These are phyloP conservation scores for Pterophyllum scalare DNA, from an alignment of 2,113 vertebrate genomes.

Conservation along the genomic window DNA sequence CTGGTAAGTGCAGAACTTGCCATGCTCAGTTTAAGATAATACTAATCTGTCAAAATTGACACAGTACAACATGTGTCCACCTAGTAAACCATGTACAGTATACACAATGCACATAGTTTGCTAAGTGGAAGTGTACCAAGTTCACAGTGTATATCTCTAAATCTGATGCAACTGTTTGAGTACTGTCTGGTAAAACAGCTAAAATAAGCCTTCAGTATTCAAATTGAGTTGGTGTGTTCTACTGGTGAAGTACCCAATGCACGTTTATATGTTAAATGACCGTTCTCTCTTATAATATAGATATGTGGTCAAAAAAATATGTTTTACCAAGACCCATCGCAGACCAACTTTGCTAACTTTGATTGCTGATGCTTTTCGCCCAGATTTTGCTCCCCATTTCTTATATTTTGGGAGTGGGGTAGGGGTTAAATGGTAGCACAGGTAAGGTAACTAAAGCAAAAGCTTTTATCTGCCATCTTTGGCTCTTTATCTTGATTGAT, in stretches of 20 bases:
- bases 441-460: rapidly evolving
- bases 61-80: background rate
- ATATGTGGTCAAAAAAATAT: too few relatives aligned
- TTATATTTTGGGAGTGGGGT: background rate
- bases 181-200: rapidly evolving
- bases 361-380: background rate
- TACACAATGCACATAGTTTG: too few relatives aligned
- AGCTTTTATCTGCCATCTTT: background rate
- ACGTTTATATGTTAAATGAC: background rate
- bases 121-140: rapidly evolving
- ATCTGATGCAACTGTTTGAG: background rate
- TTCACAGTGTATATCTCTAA: background rate
- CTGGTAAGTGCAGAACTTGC: background rate
- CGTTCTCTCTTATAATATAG: too few relatives aligned
- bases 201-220: too few relatives aligned
- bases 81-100: rapidly evolving
- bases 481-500: background rate
- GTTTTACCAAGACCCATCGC: too few relatives aligned
- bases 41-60: too few relatives aligned
- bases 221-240: too few relatives aligned
- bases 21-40: background rate
- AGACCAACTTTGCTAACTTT: background rate
- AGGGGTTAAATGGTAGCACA: background rate
- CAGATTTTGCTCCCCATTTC: too few relatives aligned
- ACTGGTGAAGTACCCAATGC: too few relatives aligned